Base-by-base conservation (phyloP, 2,888 invertebrate genomes). In the Conus canariensis region DNA sequence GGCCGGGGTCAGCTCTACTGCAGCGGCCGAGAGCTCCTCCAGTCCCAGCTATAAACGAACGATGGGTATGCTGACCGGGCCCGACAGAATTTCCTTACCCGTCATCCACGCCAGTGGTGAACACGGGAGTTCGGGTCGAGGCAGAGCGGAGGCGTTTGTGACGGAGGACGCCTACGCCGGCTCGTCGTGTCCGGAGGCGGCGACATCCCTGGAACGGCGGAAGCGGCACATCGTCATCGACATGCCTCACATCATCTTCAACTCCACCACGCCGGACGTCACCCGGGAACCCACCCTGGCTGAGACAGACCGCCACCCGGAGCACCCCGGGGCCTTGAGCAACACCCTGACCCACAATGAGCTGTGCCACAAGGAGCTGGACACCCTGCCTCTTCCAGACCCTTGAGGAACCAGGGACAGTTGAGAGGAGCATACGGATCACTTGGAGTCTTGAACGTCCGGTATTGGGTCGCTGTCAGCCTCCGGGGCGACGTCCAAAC, bases 231-330 rank as follows among this genome's bases (percentile, higher is more conserved):
- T 95, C 85, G 92, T 94, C n/a, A 93, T 95, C 0, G 94, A 94
- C 86, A 95, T 95, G 94, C 95, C 95, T 1, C 90, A 93, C 16
- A 94, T 95, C 64, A 93, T 95, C 59, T 94, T 94, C 87, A 94
- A 94, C 83, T 91, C 92, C 0, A 91, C 93, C 5, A 92, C 93
- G 9, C 94, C 93, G 0, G 93, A 91, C 25, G 82, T 88, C 7
- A 85, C 83, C 22, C 16, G 16, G 64, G 74, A 87, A 10, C 91
- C 92, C 1, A 92, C 93, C 14, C 67, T 88, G 0, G 91, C 92
- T 8, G 80, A 67, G 25, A 70, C 19, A 56, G 87, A 10, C 12
- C 87, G 14, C 64, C 45, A 10, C 19, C 5, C 60, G 19, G 67
- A 64, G 8, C 14, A 16, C 4, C 14, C 90, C 2, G 90, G 90